phyloP scores from a whole-genome alignment of 2,113 vertebrate genomes.

The Hyperopisus bebe region DNA sequence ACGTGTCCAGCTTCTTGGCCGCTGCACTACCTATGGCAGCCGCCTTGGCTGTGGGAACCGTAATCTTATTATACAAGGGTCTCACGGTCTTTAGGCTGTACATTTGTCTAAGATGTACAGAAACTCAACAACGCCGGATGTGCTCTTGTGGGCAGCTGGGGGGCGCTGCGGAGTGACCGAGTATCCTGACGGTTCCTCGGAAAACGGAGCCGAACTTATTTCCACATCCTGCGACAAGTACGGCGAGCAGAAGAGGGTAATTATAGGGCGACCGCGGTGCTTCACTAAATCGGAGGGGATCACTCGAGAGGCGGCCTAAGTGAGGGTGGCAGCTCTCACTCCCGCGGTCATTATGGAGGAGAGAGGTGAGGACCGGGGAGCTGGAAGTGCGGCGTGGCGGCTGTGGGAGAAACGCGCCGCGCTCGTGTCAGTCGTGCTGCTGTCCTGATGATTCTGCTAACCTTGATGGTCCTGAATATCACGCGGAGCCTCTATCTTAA shows the following conservation, averaged over 20 bases:
- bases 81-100: slow-evolving; percentile 24
- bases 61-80: slow-evolving; percentile 57
- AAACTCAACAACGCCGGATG: neutral
- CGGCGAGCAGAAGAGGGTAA: slow-evolving; percentile 31
- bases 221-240: slow-evolving; percentile 34
- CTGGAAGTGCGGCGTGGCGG: slow-evolving; percentile 33
- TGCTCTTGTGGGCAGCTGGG: neutral
- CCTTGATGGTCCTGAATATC: neutral
- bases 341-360: slow-evolving; percentile 42
- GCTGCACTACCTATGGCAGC: neutral
- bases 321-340: slow-evolving; percentile 39
- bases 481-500: neutral
- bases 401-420: slow-evolving; percentile 27
- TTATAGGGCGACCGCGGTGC: slow-evolving; percentile 31
- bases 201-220: slow-evolving; percentile 4
- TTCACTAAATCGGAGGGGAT: slow-evolving; percentile 37
- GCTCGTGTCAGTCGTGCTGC: slow-evolving; percentile 43
- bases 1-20: neutral
- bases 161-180: neutral
- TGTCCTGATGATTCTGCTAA: neutral
- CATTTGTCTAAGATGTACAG: neutral
- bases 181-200: neutral
- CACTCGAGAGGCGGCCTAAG: slow-evolving; percentile 37
- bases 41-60: slow-evolving; percentile 27
- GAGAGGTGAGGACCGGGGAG: slow-evolving; percentile 21